A percentile compares a stretch with the other conserved stretches of the same genome.
These are phyloP conservation scores for Malurus melanocephalus DNA, from an alignment of 2,113 vertebrate genomes.

Conservation along the genomic window DNA sequence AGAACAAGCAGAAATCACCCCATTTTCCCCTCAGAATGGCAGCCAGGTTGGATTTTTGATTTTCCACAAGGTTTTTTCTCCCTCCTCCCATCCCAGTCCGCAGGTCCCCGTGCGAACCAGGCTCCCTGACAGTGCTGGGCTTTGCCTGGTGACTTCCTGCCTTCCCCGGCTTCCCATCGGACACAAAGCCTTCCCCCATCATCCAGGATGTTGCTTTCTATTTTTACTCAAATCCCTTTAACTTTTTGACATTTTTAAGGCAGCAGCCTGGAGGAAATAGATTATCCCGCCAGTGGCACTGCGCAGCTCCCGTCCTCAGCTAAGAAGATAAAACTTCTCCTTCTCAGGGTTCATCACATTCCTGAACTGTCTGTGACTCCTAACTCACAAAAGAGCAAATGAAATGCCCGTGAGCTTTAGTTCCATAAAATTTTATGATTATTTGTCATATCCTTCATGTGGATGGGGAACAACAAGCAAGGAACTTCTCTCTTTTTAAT, in stretches of 20 bases:
- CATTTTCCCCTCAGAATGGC: rapidly evolving
- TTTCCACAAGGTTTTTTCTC: not conserved
- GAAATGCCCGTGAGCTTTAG: not conserved
- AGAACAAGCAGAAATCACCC: not conserved
- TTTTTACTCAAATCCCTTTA: conserved; percentile 40
- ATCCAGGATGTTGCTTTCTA: conserved; percentile 42
- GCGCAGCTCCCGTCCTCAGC: rapidly evolving
- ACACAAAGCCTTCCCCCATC: not conserved
- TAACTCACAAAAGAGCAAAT: not conserved
- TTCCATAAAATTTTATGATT: not conserved
- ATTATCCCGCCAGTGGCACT: not conserved
- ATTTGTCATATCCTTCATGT: not conserved
- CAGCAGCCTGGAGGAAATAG: conserved; percentile 35
- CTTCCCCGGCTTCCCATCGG: not conserved
- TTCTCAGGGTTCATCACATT: not conserved
- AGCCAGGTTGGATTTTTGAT: not conserved
- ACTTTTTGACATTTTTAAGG: conserved; percentile 27
- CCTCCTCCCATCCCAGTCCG: not conserved
- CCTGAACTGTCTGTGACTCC: not conserved
- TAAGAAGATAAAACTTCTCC: conserved; percentile 9
- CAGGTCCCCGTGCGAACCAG: rapidly evolving
- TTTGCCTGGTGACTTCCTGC: conserved; percentile 24
- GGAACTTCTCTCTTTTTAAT: rapidly evolving
- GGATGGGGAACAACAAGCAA: not conserved
- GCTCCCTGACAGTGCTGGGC: not conserved